Percentiles rank a stretch among this genome's conserved stretches.
Conservation (phyloP, 2,888 invertebrate species). For the Thymelicus sylvestris region DNA sequence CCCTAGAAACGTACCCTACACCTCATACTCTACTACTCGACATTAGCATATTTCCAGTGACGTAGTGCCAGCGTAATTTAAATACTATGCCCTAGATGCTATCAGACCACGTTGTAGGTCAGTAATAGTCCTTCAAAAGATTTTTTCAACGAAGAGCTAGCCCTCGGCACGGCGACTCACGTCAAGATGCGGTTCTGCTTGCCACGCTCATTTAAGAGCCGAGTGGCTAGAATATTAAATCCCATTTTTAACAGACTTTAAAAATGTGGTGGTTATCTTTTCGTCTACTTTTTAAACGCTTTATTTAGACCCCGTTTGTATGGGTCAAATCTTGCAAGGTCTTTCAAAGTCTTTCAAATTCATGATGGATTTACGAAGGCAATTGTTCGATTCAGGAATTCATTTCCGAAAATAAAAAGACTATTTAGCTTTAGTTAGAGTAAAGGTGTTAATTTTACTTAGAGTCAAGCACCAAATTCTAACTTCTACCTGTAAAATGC, state of each 20-base stretch:
- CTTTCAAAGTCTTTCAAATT: no score
- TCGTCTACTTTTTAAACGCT: background rate
- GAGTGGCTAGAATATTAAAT: slow-evolving; percentile 15
- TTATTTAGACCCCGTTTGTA: no score
- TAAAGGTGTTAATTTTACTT: no score
- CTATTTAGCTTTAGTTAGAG: no score
- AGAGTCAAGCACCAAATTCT: no score
- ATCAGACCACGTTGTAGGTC: slow-evolving; percentile 16
- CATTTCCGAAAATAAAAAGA: no score
- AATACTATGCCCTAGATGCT: slow-evolving; percentile 12
- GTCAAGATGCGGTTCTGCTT: slow-evolving; percentile 15
- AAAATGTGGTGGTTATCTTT: background rate
- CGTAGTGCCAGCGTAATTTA: slow-evolving; percentile 11
- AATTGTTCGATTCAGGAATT: no score
- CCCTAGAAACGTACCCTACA: background rate
- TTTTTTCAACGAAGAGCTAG: slow-evolving; percentile 6
- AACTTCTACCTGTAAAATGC: no score
- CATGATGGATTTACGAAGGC: no score
- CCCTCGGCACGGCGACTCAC: slow-evolving; percentile 15
- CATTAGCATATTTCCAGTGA: slow-evolving; percentile 3
- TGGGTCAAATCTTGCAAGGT: no score
- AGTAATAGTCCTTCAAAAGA: slow-evolving; percentile 14
- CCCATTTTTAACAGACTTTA: slow-evolving; percentile 11
- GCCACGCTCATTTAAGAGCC: slow-evolving; percentile 21
- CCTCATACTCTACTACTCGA: background rate